phyloP scores from a whole-genome alignment of 2,888 invertebrate genomes.

The Archaeoteleia sp. region DNA sequence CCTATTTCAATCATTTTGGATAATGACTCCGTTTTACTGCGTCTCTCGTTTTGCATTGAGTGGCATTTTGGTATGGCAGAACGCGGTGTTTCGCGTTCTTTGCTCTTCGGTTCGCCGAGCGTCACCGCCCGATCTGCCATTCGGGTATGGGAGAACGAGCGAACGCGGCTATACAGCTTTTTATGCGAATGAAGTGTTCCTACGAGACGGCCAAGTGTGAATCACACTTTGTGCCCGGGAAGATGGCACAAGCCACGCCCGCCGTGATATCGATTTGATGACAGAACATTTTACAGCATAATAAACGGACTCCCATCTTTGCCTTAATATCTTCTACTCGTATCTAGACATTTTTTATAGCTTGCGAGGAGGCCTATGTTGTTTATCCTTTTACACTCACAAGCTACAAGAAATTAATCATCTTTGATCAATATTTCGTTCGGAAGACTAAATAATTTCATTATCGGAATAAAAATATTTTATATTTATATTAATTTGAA shows the following conservation, averaged over 20 bases:
- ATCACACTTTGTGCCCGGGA: constrained; percentile 59
- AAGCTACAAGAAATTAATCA: constrained; percentile 28
- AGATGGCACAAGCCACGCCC: constrained; percentile 66
- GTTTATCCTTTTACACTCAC: constrained; percentile 2
- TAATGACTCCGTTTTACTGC: constrained; percentile 25
- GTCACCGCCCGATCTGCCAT: too few relatives aligned
- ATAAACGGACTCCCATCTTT: too few relatives aligned
- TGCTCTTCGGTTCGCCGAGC: too few relatives aligned
- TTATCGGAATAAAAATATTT: too few relatives aligned
- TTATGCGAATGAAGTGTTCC: constrained; percentile 45
- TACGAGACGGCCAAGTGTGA: constrained; percentile 47
- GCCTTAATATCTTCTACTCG: neutral
- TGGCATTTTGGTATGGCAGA: too few relatives aligned
- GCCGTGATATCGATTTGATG: constrained; percentile 67
- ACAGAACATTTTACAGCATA: constrained; percentile 56
- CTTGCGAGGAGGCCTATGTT: neutral
- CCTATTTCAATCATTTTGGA: constrained; percentile 35
- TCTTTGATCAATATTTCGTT: too few relatives aligned
- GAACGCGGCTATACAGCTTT: constrained; percentile 22
- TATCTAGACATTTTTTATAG: neutral
- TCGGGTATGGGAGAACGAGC: neutral
- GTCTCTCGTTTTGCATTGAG: too few relatives aligned
- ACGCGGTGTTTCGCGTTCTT: too few relatives aligned
- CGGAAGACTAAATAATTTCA: too few relatives aligned
- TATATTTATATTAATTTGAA: too few relatives aligned